Conservation (phyloP, 2,888 invertebrate genomes). For the Diarsia mendica region DNA sequence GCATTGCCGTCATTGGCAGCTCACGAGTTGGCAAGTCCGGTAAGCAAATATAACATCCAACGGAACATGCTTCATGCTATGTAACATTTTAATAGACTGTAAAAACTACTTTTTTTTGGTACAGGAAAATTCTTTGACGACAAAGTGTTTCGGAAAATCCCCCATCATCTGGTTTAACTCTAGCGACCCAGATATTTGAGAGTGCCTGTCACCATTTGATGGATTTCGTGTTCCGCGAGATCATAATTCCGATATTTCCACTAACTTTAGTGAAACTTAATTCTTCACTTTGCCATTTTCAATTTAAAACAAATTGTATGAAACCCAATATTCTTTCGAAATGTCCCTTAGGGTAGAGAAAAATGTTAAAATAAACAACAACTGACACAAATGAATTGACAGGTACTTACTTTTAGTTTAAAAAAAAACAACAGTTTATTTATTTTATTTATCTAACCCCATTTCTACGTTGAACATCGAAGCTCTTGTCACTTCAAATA, state of each 20-base stretch:
- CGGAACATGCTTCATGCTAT: conserved; percentile 11
- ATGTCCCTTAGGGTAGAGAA: not conserved
- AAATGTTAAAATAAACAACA: conserved; percentile 6
- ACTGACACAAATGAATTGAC: conserved; percentile 2
- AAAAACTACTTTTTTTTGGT: conserved; percentile 41
- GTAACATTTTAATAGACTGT: conserved; percentile 15
- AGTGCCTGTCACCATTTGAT: conserved; percentile 74
- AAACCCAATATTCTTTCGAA: conserved; percentile 6
- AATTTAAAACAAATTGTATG: not conserved
- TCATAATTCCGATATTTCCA: conserved; percentile 25
- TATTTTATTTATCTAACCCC: conserved; percentile 18
- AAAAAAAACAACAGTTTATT: not conserved
- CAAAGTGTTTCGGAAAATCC: conserved; percentile 40
- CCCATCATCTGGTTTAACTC: conserved; percentile 62
- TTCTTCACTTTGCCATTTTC: conserved; percentile 5
- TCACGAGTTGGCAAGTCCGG: conserved; percentile 95
- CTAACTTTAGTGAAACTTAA: conserved; percentile 27
- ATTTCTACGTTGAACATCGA: not conserved
- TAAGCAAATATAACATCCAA: conserved; percentile 78
- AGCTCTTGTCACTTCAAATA: not conserved
- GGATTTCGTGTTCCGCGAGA: conserved; percentile 61
- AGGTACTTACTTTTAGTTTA: not conserved
- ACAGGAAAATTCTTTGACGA: conserved; percentile 36
- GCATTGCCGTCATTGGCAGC: conserved; percentile 94
- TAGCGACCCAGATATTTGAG: conserved; percentile 75